phyloP scores from a whole-genome alignment of 1,140 invertebrate genomes.

The Ectropis grisescens region DNA sequence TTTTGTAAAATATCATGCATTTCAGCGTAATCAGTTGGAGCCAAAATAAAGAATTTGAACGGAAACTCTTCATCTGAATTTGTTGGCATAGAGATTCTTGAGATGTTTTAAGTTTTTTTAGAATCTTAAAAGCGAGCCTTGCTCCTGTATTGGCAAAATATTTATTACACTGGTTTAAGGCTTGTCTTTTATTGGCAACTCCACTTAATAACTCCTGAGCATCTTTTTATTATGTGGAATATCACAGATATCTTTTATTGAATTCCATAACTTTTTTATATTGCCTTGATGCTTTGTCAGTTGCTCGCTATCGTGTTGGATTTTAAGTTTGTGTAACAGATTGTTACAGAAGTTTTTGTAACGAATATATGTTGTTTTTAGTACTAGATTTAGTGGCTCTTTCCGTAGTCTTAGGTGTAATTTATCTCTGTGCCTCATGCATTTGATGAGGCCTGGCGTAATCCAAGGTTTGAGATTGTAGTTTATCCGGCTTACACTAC shows the following conservation, averaged over 20 bases:
- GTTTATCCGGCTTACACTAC: too few relatives aligned
- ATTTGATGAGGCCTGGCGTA: neutral
- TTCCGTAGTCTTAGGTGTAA: neutral
- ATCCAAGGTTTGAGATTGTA: neutral
- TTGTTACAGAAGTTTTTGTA: neutral
- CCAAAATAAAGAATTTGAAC: too few relatives aligned
- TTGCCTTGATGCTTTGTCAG: neutral
- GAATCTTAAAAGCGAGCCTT: too few relatives aligned
- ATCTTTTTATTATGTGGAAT: too few relatives aligned
- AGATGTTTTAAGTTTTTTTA: conserved; percentile 2
- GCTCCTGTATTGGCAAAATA: too few relatives aligned
- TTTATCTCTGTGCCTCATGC: neutral
- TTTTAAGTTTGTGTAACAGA: neutral
- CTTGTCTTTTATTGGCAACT: too few relatives aligned
- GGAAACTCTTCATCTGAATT: too few relatives aligned
- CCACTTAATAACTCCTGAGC: too few relatives aligned
- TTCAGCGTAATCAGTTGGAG: too few relatives aligned
- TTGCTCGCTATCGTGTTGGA: neutral
- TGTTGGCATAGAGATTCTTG: too few relatives aligned
- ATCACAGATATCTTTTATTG: neutral
- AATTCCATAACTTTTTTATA: neutral
- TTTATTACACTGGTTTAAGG: too few relatives aligned
- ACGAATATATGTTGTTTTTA: neutral
- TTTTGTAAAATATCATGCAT: too few relatives aligned
- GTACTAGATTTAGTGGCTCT: neutral